Evolutionary conservation across 1,140 invertebrate genomes (phyloP).

Genomic region (Pseudomyrmex concolor): DNA sequence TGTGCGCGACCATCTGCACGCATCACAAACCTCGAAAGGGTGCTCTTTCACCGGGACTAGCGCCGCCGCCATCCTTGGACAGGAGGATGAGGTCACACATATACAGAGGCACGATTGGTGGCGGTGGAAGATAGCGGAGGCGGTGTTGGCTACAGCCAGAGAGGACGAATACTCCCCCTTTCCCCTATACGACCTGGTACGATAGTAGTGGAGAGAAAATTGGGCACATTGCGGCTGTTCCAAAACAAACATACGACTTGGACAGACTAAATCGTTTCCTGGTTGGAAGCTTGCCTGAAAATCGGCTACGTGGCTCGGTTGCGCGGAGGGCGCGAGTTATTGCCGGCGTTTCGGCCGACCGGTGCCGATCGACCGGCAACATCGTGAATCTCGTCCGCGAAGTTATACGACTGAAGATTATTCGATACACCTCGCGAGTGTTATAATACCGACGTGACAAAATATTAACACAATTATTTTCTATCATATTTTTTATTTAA

Average conservation of each 20-base stretch:
- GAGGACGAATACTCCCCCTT: neutral
- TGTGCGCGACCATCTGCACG: constrained; percentile 81
- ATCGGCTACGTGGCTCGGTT: constrained; percentile 57
- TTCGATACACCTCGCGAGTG: neutral
- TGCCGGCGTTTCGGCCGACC: constrained; percentile 30
- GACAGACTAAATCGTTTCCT: constrained; percentile 69
- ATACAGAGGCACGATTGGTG: constrained; percentile 54
- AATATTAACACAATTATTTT: too few species aligned
- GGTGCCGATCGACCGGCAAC: constrained; percentile 40
- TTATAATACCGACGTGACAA: neutral
- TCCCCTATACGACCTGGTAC: too few species aligned
- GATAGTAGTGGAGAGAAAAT: constrained; percentile 11
- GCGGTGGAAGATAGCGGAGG: constrained; percentile 63
- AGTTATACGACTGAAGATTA: constrained; percentile 8
- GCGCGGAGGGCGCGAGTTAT: constrained; percentile 62
- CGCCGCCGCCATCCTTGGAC: constrained; percentile 9
- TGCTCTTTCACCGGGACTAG: constrained; percentile 78
- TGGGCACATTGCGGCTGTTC: constrained; percentile 67
- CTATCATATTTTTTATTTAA: too few species aligned
- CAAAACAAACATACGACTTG: constrained; percentile 75
- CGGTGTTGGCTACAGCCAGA: neutral
- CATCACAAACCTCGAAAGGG: constrained; percentile 83
- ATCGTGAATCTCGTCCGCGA: constrained; percentile 28
- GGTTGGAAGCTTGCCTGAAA: constrained; percentile 69
- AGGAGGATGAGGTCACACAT: constrained; percentile 24